Base-by-base conservation (phyloP, 2,113 vertebrate species). In the Elgaria multicarinata region DNA sequence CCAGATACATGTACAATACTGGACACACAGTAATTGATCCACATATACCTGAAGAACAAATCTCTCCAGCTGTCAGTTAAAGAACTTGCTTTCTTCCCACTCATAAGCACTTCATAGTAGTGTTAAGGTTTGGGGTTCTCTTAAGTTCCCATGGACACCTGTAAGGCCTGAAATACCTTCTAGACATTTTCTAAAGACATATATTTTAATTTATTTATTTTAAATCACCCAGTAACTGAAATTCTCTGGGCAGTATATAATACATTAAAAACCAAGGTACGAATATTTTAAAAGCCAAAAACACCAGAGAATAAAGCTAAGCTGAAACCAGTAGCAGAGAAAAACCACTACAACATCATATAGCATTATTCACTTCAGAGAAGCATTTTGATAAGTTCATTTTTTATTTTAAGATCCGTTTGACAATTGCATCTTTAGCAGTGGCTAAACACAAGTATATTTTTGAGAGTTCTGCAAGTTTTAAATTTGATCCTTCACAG, bases 321-420 rank as follows among this genome's bases (percentile, higher is more conserved):
- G 20, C 55, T 55, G 16, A 79, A 80, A 79, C 53, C 31, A 79
- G 16, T 20, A 62, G 58, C 58, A 62, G 50, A 53, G 50, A 53
- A 53, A 50, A 50, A 50, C 46, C 46, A 50, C 8, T 53, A 53
- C 4, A 53, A 10, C 50, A 53, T 53, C 50, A 10, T 53, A 0
- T 14, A 85, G 14, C 24, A 67, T 53, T 18, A 85, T 55, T 92
- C 78, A 62, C 9, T 84, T 78, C 2, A 42, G 62, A 74, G 67
- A 77, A 83, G 67, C 82, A 1, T 5, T 90, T 90, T 85, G 16
- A 28, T 88, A 64, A 53, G 14, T 87, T 90, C 75, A 74, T 92
- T 10, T 12, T 77, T 93, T 64, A 39, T 6, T 91, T 87, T 80
- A 33, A 86, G 13, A 87, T 3, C 10, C 77, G 53, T 53, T 85